These are phyloP conservation scores for Pyrocoelia pectoralis DNA, from an alignment of 2,888 invertebrate species.

Conservation along the genomic window DNA sequence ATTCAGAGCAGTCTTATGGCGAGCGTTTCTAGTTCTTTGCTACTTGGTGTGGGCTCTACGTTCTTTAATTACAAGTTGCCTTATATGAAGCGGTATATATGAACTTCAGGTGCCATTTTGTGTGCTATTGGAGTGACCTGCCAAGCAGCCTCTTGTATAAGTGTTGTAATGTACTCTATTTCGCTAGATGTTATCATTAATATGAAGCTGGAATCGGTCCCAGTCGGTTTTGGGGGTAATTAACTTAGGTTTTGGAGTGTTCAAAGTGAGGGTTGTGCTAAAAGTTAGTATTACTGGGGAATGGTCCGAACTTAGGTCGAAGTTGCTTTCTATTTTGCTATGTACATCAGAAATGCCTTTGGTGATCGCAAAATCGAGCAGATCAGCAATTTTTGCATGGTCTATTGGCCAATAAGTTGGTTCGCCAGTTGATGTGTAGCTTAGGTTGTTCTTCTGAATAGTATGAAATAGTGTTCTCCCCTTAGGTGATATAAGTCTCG, in stretches of 20 bases:
- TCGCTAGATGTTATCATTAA: background rate
- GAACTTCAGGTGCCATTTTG: background rate
- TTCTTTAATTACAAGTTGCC: background rate
- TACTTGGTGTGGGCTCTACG: background rate
- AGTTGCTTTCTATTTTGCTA: background rate
- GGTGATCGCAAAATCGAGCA: background rate
- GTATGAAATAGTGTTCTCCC: background rate
- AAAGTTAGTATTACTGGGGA: background rate
- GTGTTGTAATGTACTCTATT: too few species aligned
- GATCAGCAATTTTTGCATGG: background rate
- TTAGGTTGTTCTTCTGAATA: background rate
- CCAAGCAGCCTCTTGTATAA: too few species aligned
- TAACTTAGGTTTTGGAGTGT: background rate
- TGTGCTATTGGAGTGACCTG: too few species aligned
- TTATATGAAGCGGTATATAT: background rate
- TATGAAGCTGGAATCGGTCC: background rate
- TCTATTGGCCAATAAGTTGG: constrained; percentile 4
- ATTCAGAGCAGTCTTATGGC: background rate
- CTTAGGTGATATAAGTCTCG: background rate
- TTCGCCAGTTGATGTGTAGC: background rate
- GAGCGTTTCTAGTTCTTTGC: background rate
- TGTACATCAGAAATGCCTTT: background rate
- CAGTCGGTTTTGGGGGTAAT: background rate
- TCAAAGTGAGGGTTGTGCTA: background rate
- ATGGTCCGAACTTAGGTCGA: background rate